Percentiles rank a stretch among this genome's conserved stretches.
Conservation (phyloP, 2,888 invertebrate species). For the Dioctria rufipes region DNA sequence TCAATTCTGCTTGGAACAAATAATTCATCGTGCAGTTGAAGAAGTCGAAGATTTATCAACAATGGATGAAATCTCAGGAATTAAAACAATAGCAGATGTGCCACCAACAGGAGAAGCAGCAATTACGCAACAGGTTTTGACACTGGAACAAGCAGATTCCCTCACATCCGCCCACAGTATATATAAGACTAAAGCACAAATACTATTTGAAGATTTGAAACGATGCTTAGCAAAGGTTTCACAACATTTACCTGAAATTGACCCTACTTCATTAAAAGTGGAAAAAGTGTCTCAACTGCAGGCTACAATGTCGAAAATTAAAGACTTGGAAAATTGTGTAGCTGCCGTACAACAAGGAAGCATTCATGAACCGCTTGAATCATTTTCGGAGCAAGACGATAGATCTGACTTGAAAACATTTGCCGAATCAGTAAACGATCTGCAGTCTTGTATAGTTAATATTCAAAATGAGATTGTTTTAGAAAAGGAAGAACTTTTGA, state of each 20-base stretch:
- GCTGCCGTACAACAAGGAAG: slow-evolving; percentile 68
- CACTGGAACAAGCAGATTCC: slow-evolving; percentile 55
- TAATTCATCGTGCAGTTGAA: slow-evolving; percentile 56
- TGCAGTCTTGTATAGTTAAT: slow-evolving; percentile 66
- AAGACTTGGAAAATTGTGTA: slow-evolving; percentile 69
- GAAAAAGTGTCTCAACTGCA: slow-evolving; percentile 63
- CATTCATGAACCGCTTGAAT: slow-evolving; percentile 65
- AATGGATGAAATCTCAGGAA: slow-evolving; percentile 74
- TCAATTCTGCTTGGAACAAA: slow-evolving; percentile 65
- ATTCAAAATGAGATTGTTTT: slow-evolving; percentile 64
- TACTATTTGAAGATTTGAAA: slow-evolving; percentile 65
- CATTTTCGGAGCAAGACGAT: slow-evolving; percentile 51
- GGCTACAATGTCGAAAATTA: slow-evolving; percentile 67
- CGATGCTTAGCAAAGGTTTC: slow-evolving; percentile 66
- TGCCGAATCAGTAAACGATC: slow-evolving; percentile 66
- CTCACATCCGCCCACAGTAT: slow-evolving; percentile 6
- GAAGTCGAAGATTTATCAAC: slow-evolving; percentile 67
- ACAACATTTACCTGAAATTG: slow-evolving; percentile 64
- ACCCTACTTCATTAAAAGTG: slow-evolving; percentile 60
- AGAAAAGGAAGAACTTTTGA: slow-evolving; percentile 61
- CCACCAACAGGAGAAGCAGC: slow-evolving; percentile 60
- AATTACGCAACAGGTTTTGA: slow-evolving; percentile 43
- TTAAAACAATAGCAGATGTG: slow-evolving; percentile 74
- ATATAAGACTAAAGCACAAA: slow-evolving; percentile 59
- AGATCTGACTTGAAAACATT: slow-evolving; percentile 65